These are phyloP conservation scores for Stenodema calcarata DNA, from an alignment of 2,888 invertebrate species.

Conservation along the genomic window DNA sequence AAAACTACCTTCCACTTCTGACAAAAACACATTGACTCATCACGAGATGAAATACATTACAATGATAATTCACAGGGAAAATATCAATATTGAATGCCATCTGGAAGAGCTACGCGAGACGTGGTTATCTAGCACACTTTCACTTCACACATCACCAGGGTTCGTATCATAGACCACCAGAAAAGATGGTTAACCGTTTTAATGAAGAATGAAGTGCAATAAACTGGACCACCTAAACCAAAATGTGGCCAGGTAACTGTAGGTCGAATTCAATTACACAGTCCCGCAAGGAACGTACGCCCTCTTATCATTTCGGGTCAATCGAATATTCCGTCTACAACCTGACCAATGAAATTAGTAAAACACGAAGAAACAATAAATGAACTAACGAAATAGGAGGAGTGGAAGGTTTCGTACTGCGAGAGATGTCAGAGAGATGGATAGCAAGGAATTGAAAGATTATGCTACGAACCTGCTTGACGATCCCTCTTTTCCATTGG, in stretches of 20 bases:
- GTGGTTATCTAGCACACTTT: neutral
- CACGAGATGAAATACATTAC: neutral
- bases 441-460: neutral
- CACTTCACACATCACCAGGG: neutral
- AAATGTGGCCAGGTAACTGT: too few species aligned
- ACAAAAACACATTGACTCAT: neutral
- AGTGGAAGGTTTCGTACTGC: neutral
- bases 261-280: too few species aligned
- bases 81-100: neutral
- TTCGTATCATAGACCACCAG: too few species aligned
- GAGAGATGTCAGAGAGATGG: neutral
- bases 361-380: neutral
- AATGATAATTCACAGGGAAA: neutral
- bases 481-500: conserved; percentile 62
- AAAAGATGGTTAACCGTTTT: neutral
- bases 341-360: neutral
- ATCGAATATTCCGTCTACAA: neutral
- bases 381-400: neutral
- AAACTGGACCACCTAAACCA: too few species aligned
- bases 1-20: too few species aligned
- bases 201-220: neutral
- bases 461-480: conserved; percentile 67
- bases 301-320: neutral
- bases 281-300: neutral
- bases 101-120: neutral